Conservation (phyloP, 1,140 invertebrate genomes). For the Bactericera cockerelli region DNA sequence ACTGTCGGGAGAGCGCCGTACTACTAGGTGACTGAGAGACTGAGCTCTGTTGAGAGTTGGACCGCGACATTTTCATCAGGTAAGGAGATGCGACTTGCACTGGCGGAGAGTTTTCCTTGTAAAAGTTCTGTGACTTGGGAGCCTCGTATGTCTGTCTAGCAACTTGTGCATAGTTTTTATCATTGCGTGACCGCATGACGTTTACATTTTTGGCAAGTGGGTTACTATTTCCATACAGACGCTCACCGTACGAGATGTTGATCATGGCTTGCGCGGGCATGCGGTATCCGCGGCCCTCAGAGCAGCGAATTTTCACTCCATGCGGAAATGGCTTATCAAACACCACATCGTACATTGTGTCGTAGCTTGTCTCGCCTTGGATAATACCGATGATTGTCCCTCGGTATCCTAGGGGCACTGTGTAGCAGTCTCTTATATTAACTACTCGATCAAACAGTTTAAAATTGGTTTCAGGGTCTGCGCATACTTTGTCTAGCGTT, state of each 20-base stretch:
- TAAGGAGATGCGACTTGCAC: not conserved
- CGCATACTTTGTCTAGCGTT: slow-evolving; percentile 34
- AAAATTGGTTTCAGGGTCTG: slow-evolving; percentile 48
- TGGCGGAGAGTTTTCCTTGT: not conserved
- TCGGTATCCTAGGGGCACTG: slow-evolving; percentile 60
- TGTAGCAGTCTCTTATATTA: slow-evolving; percentile 49
- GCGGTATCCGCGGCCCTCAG: slow-evolving; percentile 26
- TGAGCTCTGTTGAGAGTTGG: not conserved
- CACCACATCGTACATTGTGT: slow-evolving; percentile 32
- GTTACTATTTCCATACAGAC: slow-evolving; percentile 5
- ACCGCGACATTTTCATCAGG: not conserved
- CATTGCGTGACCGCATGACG: not conserved
- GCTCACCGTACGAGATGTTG: slow-evolving; percentile 28
- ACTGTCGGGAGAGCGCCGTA: not conserved
- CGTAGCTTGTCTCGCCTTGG: not conserved
- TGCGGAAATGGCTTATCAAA: slow-evolving; percentile 38
- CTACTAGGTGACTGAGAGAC: not conserved
- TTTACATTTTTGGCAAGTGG: not conserved
- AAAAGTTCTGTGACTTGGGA: not conserved
- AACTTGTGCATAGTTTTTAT: not conserved
- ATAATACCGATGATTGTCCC: slow-evolving; percentile 61
- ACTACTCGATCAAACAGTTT: slow-evolving; percentile 70
- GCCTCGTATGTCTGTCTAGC: not conserved
- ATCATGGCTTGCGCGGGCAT: slow-evolving; percentile 29
- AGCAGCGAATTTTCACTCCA: slow-evolving; percentile 27